Conservation (phyloP, 2,797 vertebrate genomes). For the Girardinus metallicus region DNA sequence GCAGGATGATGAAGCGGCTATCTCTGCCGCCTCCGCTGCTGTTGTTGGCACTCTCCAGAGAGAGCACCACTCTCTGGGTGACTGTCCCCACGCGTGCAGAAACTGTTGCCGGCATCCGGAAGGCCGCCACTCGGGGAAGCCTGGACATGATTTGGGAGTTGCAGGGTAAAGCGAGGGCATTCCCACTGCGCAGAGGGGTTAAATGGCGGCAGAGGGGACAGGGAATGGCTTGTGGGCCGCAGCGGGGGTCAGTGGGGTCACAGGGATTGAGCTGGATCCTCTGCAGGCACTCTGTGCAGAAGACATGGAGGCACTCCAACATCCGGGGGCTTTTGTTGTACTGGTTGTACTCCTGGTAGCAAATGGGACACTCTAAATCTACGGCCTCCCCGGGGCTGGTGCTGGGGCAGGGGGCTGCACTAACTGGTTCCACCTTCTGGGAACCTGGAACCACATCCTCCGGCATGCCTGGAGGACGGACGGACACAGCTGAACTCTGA, state of each 20-base stretch:
- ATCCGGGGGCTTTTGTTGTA: slow-evolving; percentile 78
- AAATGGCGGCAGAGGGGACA: slow-evolving; percentile 84
- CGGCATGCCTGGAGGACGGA: slow-evolving; percentile 48
- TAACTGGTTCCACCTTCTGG: slow-evolving; percentile 35
- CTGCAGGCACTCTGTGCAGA: slow-evolving; percentile 84
- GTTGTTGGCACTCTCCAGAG: slow-evolving; percentile 66
- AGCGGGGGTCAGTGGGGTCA: slow-evolving; percentile 35
- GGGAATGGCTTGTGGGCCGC: slow-evolving; percentile 65
- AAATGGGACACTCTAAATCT: slow-evolving; percentile 83
- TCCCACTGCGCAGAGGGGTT: slow-evolving; percentile 69
- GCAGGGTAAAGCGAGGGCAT: slow-evolving; percentile 75
- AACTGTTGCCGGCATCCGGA: slow-evolving; percentile 57
- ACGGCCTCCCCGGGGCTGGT: slow-evolving; percentile 57
- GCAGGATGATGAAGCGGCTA: slow-evolving; percentile 79
- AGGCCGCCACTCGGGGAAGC: slow-evolving; percentile 65
- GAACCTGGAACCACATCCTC: slow-evolving; percentile 36
- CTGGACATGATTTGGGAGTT: slow-evolving; percentile 76
- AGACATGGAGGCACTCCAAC: slow-evolving; percentile 83
- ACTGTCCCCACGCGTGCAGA: slow-evolving; percentile 63
- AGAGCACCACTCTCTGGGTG: slow-evolving; percentile 80
- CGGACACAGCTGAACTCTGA: slow-evolving; percentile 7
- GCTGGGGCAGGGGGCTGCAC: slow-evolving; percentile 6
- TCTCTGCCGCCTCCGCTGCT: slow-evolving; percentile 68
- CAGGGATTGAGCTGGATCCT: slow-evolving; percentile 77
- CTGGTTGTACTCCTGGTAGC: slow-evolving; percentile 85